Evolutionary conservation across 2,113 vertebrate genomes (phyloP), one percentile per base, ranked within the genome.

Genomic region (Grammomys dolichurus): DNA sequence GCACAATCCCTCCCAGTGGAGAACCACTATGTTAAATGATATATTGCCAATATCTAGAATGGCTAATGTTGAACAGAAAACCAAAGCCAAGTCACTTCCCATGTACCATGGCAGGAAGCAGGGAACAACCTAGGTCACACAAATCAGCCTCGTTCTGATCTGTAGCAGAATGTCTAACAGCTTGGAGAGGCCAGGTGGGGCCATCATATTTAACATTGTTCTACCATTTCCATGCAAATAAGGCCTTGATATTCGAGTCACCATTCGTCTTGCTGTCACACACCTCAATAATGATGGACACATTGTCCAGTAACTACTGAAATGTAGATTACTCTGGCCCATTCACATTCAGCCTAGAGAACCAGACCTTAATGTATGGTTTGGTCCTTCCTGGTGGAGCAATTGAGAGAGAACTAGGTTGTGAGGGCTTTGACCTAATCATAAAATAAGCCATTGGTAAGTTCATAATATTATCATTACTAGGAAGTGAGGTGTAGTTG

Each of bases 31-130:
- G 67, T 54, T 12, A 33, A 43, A 86, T 31, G 5, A 33, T 14
- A 2, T 72, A 40, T 4, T 40, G 5, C 12, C n/a, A 8, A 46
- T 31, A 7, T 33, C 4, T n/a, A 33, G 4, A 9, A 58, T 17
- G 1, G n/a, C n/a, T 33, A 28, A 1, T 0, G 0, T 14, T 28
- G 28, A 63, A 36, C 36, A 65, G 24, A 40, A 56, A 88, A 58
- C 17, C 48, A 82, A 82, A 82, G 5, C 10, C 69, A 89, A 4
- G 69, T 72, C 0, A 4, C 17, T 46, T 65, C 82, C 82, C 19
- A 11, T 1, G 22, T 11, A 31, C 75, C 46, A 2, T 0, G 0
- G 69, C 36, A 73, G 28, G 17, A 80, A 31, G 19, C 22, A 5
- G 16, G 9, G 56, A 28, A 73, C 6, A 33, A 1, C 40, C 16